A percentile compares a stretch with the other conserved stretches of the same genome.
These are phyloP conservation scores for Agriotes lineatus DNA, from an alignment of 2,888 invertebrate genomes.

Conservation along the genomic window DNA sequence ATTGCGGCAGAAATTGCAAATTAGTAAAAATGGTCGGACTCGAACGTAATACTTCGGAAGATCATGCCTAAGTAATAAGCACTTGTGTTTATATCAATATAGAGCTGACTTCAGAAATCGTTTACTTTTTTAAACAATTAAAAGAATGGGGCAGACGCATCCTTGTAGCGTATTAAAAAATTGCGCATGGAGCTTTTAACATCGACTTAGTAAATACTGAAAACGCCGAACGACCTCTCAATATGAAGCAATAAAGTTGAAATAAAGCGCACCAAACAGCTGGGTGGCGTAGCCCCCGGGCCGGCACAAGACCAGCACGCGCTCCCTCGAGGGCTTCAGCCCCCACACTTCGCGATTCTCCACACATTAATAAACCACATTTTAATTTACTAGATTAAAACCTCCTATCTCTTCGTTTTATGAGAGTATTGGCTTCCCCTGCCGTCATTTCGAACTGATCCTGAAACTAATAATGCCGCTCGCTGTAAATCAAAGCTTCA, in stretches of 20 bases:
- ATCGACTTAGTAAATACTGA: no score
- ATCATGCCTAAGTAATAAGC: no score
- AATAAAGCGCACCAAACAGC: slow-evolving; percentile 52
- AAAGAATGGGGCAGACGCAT: no score
- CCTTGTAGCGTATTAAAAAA: no score
- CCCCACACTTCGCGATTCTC: slow-evolving; percentile 37
- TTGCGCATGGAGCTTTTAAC: neutral
- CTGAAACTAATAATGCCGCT: neutral
- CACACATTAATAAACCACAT: slow-evolving; percentile 51
- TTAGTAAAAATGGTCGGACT: no score
- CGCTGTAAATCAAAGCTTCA: neutral
- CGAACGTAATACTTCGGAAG: no score
- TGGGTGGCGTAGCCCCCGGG: slow-evolving; percentile 53
- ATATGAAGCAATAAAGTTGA: slow-evolving; percentile 52
- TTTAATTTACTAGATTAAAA: slow-evolving; percentile 49
- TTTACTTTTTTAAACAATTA: no score
- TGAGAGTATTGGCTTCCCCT: slow-evolving; percentile 12
- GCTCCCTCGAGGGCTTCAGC: slow-evolving; percentile 51
- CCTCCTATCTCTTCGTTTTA: slow-evolving; percentile 35
- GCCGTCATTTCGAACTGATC: neutral
- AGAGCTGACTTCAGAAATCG: no score
- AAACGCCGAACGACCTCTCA: no score
- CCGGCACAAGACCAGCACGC: slow-evolving; percentile 54
- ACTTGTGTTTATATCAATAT: no score
- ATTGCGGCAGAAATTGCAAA: no score